A percentile compares a stretch with the other conserved stretches of the same genome.
phyloP scores from a whole-genome alignment of 1,140 invertebrate species.

The Brachionus paranguensis region DNA sequence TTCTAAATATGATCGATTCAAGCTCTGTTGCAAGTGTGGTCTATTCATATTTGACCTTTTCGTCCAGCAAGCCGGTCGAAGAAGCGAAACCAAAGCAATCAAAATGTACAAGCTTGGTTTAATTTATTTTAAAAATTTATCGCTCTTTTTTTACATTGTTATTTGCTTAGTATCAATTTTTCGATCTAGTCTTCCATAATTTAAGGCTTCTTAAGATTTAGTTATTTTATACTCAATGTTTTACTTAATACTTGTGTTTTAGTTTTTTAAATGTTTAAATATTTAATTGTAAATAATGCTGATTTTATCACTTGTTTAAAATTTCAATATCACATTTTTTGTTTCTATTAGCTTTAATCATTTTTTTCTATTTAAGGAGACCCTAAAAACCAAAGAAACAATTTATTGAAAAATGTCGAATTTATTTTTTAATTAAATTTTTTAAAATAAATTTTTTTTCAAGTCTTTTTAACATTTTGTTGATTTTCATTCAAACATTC shows the following conservation, averaged over 20 bases:
- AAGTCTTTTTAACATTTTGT: neutral
- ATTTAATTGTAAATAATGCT: neutral
- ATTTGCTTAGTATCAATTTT: neutral
- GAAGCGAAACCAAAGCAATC: constrained; percentile 3
- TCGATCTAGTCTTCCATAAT: neutral
- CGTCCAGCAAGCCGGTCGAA: neutral
- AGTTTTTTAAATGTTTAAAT: neutral
- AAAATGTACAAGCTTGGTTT: constrained; percentile 21
- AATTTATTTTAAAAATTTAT: neutral
- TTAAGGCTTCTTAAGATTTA: neutral
- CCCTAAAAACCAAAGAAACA: neutral
- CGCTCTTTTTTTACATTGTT: neutral
- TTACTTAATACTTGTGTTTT: neutral
- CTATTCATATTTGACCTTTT: constrained; percentile 34
- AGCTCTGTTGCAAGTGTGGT: constrained; percentile 22
- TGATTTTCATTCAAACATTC: neutral
- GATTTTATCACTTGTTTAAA: neutral
- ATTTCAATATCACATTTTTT: neutral
- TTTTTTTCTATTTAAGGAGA: neutral
- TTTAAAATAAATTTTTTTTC: neutral
- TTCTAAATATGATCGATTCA: neutral
- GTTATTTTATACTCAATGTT: neutral
- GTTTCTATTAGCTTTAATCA: neutral
- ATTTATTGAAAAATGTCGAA: neutral
- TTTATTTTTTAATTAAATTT: neutral